Base-by-base conservation (phyloP, 2,888 invertebrate species). In the Eulithis prunata region DNA sequence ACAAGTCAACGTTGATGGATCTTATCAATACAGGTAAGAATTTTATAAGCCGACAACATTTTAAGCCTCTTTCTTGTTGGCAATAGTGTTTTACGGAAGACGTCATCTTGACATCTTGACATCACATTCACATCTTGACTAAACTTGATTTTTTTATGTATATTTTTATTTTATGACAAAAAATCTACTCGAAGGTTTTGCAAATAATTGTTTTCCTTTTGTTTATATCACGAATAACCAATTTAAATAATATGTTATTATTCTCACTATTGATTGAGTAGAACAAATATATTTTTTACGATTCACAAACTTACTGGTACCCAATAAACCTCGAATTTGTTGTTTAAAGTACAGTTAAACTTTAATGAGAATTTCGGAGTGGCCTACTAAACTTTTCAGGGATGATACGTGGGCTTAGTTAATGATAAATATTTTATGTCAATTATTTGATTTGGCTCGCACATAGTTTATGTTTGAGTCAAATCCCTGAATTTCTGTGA, bases 21-120 rank as follows among this genome's bases (percentile, higher is more conserved):
- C 93, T 57, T 95, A 95, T 78, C 89, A 95, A 84, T 95, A 91
- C 83, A 95, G 95, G 94, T 95, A 84, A 12, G 10, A 2, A 53
- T 38, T 52, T 52, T 32, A 52, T 12, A 47, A 8, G 14, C 12
- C 0, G 13, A 49, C 21, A 49, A 49, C 14, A 46, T 46, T n/a
- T n/a, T n/a, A 5, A 7, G 8, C 38, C 21, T 21, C 2, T 21
- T 32, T 32, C 32, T 32, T 32, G 4, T 5, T 32, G 32, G 32
- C 32, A 32, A 4, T 5, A 32, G 32, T 32, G 32, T 32, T 41
- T 41, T 41, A 5, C 5, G 41, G 41, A 41, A 41, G 41, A 41
- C 41, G 41, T 41, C n/a, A n/a, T n/a, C n/a, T n/a, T n/a, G n/a
- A n/a, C n/a, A n/a, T n/a, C n/a, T n/a, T n/a, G n/a, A n/a, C n/a